Evolutionary conservation across 2,888 invertebrate species (phyloP), one percentile per base, ranked within the genome.

Genomic region (Apamea sordens): DNA sequence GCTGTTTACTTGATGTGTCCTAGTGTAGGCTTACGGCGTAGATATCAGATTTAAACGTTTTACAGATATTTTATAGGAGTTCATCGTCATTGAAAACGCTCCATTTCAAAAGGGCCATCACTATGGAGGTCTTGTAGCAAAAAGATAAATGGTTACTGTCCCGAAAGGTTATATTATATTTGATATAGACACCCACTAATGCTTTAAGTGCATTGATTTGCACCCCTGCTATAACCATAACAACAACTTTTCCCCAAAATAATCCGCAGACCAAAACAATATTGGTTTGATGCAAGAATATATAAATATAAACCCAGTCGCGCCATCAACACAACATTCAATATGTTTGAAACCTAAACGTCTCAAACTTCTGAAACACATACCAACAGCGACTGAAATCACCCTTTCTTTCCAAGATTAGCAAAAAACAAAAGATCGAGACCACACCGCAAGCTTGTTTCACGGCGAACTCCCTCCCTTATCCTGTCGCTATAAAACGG

Each of bases 401-500:
- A 82, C 77, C 79, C 80, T 77, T 79, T 76, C 67, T 74, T 69
- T 75, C 76, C 67, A 88, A 78, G 73, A 86, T 69, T 86, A 77
- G 88, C 89, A 72, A 89, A 79, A 82, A 83, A 86, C 82, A 87
- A 86, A 86, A 87, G 79, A 73, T 69, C 6, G 44, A 79, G 86
- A 84, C 78, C 75, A 81, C 80, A 87, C 70, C 82, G 73, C 81
- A 73, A 81, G 83, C 79, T 86, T 86, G 50, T 80, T 70, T 73
- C 86, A 82, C 78, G 83, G 90, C 89, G 75, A 83, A 87, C 86
- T 82, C 84, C 79, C 82, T 44, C 79, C 83, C 83, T 87, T 83
- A 88, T 89, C 85, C 90, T 85, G 87, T 83, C 80, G 82, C 88
- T 82, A 80, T 85, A 80, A 84, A 81, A 87, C 85, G 69, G 86